These are phyloP conservation scores for Halocynthia aurantium DNA, from an alignment of 23 tunicate species.

Conservation along the genomic window DNA sequence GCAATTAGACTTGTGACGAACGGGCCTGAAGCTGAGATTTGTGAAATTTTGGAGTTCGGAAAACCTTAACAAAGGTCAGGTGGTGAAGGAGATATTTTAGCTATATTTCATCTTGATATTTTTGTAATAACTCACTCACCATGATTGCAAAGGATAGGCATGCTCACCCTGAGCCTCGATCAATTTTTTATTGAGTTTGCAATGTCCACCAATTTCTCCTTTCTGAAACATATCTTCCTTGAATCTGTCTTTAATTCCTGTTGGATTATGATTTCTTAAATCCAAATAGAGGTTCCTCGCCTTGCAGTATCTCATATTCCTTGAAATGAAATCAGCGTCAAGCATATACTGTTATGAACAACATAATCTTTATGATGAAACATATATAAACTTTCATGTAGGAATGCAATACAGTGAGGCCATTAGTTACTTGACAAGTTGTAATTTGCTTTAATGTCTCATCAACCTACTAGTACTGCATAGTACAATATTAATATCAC, in stretches of 20 bases:
- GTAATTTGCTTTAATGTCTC: no score
- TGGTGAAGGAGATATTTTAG: neutral
- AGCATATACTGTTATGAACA: neutral
- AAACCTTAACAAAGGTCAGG: slow-evolving; percentile 28
- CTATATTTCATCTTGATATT: neutral
- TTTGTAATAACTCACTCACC: slow-evolving; percentile 21
- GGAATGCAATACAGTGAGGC: neutral
- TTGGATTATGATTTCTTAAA: slow-evolving; percentile 16
- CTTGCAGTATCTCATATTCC: slow-evolving; percentile 57
- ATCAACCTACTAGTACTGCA: no score
- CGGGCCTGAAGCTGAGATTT: slow-evolving; percentile 6
- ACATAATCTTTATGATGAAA: neutral
- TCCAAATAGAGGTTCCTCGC: slow-evolving; percentile 56
- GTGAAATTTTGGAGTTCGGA: slow-evolving; percentile 77
- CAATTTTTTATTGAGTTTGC: slow-evolving; percentile 35
- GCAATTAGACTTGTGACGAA: slow-evolving; percentile 20
- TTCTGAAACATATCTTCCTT: slow-evolving; percentile 61
- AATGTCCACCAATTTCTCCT: slow-evolving; percentile 74
- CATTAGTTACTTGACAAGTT: no score
- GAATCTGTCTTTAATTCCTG: slow-evolving; percentile 31
- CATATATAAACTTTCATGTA: neutral
- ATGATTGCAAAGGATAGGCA: slow-evolving; percentile 81
- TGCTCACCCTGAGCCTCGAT: slow-evolving; percentile 49
- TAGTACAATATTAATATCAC: no score
- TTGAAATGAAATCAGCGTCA: slow-evolving; percentile 8